These are phyloP conservation scores for Pampus argenteus DNA, from an alignment of 2,797 vertebrate genomes.

Conservation along the genomic window DNA sequence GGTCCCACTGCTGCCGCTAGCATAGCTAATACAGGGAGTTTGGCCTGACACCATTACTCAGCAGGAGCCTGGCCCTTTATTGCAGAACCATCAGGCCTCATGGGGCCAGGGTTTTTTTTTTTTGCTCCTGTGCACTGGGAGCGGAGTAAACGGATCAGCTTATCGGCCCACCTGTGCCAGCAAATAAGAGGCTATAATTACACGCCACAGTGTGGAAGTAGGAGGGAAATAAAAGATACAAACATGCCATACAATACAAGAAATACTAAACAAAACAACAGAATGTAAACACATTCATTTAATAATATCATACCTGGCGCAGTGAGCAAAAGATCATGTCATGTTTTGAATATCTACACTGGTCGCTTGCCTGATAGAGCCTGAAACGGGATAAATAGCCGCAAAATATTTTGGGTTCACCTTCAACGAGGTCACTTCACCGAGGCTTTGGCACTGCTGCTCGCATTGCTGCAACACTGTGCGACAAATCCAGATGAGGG, in stretches of 20 bases:
- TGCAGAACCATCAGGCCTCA: conserved; percentile 52
- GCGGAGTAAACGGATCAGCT: conserved; percentile 63
- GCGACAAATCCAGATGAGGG: conserved; percentile 68
- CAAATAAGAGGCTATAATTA: conserved; percentile 53
- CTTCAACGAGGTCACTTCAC: conserved; percentile 72
- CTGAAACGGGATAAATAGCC: conserved; percentile 36
- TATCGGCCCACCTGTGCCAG: conserved; percentile 55
- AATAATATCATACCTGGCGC: not conserved
- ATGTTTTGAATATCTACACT: conserved; percentile 27
- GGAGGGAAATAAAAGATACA: conserved; percentile 3
- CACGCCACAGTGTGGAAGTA: conserved; percentile 23
- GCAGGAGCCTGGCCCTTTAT: conserved; percentile 72
- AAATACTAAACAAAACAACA: not conserved
- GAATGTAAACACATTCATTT: not conserved
- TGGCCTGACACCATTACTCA: conserved; percentile 77
- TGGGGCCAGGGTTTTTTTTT: conserved; percentile 54
- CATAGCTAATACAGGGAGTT: conserved; percentile 72
- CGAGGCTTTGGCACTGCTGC: conserved; percentile 55
- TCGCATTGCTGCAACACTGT: conserved; percentile 52
- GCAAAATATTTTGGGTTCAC: conserved; percentile 65
- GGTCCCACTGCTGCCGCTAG: conserved; percentile 65
- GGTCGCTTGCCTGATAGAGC: conserved; percentile 27
- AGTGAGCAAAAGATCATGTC: conserved; percentile 16
- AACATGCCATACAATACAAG: conserved; percentile 11
- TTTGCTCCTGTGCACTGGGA: conserved; percentile 56